Percentiles rank a stretch among this genome's conserved stretches.
Conservation (phyloP, 2,113 vertebrate species). For the Microcebus murinus region DNA sequence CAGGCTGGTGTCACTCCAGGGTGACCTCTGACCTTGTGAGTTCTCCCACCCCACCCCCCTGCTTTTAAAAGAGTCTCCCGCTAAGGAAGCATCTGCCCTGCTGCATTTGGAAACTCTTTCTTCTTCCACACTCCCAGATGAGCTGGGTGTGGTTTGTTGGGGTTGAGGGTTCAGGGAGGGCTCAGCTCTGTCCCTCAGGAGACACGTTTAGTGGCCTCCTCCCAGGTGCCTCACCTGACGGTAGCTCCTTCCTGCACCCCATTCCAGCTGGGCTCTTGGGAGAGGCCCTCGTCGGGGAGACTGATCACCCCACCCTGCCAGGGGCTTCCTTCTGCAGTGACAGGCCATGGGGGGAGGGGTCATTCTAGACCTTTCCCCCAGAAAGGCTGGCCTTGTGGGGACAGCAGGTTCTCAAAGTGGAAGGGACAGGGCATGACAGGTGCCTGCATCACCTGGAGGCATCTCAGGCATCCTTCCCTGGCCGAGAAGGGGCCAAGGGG, state of each 20-base stretch:
- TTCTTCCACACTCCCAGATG: neutral
- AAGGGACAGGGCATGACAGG: neutral
- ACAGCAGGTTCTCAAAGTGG: neutral
- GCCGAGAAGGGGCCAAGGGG: neutral
- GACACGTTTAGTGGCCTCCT: neutral
- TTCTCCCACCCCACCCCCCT: neutral
- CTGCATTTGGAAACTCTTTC: neutral
- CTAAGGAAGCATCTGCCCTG: neutral
- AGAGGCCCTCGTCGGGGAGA: neutral
- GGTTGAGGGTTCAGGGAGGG: neutral
- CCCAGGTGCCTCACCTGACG: rapidly evolving
- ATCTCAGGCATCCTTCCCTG: neutral
- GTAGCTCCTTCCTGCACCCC: neutral
- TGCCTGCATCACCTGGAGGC: rapidly evolving
- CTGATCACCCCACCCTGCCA: neutral
- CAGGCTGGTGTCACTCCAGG: neutral
- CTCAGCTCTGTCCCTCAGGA: neutral
- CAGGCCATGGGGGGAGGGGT: rapidly evolving
- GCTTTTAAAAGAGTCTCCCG: rapidly evolving
- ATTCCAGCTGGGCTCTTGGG: neutral
- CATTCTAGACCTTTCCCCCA: neutral
- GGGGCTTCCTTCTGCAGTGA: neutral
- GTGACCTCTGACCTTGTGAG: neutral
- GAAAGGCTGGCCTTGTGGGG: neutral
- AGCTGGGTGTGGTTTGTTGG: neutral